phyloP scores from a whole-genome alignment of 2,797 vertebrate genomes.

The Hydrocynus forskahlii region DNA sequence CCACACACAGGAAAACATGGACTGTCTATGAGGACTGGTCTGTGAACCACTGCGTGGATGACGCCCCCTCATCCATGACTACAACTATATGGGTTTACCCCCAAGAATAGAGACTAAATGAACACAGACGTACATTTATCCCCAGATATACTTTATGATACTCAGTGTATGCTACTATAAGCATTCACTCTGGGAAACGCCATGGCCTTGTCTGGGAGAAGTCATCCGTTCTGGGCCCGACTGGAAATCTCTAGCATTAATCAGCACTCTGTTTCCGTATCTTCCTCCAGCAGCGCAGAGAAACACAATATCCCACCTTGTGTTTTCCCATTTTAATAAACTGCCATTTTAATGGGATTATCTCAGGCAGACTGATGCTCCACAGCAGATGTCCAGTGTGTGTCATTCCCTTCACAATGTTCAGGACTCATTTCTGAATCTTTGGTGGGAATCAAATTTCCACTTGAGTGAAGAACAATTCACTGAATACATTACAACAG shows the following conservation, averaged over 20 bases:
- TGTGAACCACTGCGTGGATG: too few species aligned
- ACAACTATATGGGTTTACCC: too few species aligned
- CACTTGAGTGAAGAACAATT: slow-evolving; percentile 20
- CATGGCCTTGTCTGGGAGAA: not conserved
- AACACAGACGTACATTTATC: not conserved
- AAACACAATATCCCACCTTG: slow-evolving; percentile 46
- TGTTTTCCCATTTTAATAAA: slow-evolving; percentile 57
- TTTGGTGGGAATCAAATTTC: slow-evolving; percentile 39
- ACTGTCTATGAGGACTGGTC: too few species aligned
- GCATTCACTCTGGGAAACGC: slow-evolving; percentile 1
- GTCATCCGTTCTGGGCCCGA: slow-evolving; percentile 16
- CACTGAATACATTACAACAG: not conserved
- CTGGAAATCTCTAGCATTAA: slow-evolving; percentile 42
- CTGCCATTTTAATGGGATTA: slow-evolving; percentile 59
- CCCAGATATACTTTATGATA: not conserved
- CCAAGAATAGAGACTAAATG: not conserved
- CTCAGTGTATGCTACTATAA: not conserved
- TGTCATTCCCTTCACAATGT: slow-evolving; percentile 46
- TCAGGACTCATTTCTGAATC: slow-evolving; percentile 47
- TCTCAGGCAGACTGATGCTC: slow-evolving; percentile 40
- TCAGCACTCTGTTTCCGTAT: slow-evolving; percentile 45
- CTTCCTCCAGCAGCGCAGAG: slow-evolving; percentile 40
- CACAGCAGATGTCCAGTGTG: slow-evolving; percentile 55
- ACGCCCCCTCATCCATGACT: too few species aligned
- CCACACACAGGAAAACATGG: too few species aligned